A percentile compares a stretch with the other conserved stretches of the same genome.
These are phyloP conservation scores for Oenanthe oenanthe DNA, from an alignment of 2,113 vertebrate species.

Conservation along the genomic window DNA sequence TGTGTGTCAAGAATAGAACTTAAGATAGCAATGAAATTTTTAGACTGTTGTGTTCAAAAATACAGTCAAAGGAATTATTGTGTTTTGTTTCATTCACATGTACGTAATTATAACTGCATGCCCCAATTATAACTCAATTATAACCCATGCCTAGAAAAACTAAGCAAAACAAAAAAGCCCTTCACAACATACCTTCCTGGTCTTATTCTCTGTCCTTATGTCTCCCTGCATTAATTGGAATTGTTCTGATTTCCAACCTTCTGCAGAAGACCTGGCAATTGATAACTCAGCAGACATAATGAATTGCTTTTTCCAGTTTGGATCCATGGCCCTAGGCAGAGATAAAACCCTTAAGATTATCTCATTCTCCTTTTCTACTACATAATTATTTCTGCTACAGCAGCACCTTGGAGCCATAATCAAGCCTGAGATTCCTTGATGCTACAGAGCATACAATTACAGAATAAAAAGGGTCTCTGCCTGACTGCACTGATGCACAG, in stretches of 20 bases:
- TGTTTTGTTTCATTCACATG: neutral
- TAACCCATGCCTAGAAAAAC: neutral
- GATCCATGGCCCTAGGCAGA: neutral
- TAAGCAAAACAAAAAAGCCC: neutral
- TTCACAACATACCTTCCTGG: neutral
- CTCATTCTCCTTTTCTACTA: neutral
- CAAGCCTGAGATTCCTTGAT: neutral
- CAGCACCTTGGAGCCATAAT: neutral
- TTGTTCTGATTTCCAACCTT: neutral
- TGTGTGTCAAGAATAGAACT: neutral
- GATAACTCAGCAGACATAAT: neutral
- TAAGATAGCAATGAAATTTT: neutral
- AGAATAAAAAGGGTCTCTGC: neutral
- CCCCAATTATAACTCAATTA: neutral
- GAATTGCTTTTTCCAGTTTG: neutral
- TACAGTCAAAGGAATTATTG: neutral
- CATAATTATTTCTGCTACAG: slow-evolving; percentile 2
- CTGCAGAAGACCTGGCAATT: neutral
- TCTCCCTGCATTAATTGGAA: neutral
- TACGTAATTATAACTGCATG: neutral
- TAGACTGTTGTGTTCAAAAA: neutral
- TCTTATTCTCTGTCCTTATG: neutral
- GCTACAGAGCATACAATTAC: neutral
- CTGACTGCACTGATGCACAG: neutral
- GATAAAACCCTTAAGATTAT: neutral